Evolutionary conservation across 2,797 vertebrate species (phyloP).

Genomic region (Mus caroli): DNA sequence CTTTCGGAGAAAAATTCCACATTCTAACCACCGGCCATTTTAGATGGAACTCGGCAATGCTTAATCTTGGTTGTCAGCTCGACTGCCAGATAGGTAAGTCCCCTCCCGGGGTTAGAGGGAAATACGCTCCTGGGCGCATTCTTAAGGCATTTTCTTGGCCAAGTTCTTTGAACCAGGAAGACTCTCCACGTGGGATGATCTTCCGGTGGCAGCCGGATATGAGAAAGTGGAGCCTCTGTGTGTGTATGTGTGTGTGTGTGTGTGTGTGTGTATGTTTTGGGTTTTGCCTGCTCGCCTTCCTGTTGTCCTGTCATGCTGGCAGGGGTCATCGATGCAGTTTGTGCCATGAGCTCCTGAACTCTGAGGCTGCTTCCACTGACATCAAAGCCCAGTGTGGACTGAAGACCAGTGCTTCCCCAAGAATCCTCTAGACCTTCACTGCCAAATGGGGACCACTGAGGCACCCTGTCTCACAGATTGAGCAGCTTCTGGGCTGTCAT

Average conservation of each 20-base stretch:
- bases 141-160: neutral
- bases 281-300: neutral
- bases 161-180: neutral
- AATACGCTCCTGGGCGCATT: neutral
- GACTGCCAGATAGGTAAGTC: neutral
- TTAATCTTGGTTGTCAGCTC: neutral
- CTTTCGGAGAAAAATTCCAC: neutral
- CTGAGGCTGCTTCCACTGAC: neutral
- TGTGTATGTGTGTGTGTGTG: too few relatives aligned
- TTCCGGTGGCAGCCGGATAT: neutral
- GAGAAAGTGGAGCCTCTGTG: neutral
- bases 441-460: neutral
- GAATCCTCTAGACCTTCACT: neutral
- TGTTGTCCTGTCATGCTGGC: neutral
- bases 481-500: neutral
- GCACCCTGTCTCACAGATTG: neutral
- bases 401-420: neutral
- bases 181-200: neutral
- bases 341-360: neutral
- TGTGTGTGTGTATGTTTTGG: neutral
- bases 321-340: neutral
- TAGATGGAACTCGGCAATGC: neutral
- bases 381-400: neutral
- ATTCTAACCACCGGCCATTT: neutral
- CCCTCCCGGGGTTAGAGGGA: neutral